Evolutionary conservation across 2,113 vertebrate species (phyloP), one percentile per base, ranked within the genome.

Genomic region (Hippocampus zosterae): DNA sequence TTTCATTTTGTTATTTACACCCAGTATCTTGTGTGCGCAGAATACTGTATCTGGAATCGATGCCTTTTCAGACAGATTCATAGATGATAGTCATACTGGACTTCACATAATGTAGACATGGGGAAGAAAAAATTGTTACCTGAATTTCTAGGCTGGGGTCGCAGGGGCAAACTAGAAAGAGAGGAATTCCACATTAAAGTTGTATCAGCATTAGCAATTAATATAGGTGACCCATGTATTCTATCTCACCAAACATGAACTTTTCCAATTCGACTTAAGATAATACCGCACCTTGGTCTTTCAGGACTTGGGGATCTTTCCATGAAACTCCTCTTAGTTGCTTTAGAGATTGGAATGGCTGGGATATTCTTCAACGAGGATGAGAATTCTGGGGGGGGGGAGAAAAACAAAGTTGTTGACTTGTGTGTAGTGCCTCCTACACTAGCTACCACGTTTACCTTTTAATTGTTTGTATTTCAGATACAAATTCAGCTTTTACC

Each of bases 241-340:
- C 12, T 56, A 25, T 23, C 5, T 13, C 9, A 29, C 15, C 33
- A 59, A 29, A 59, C 10, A 57, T n/a, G 8, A 9, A 2, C 16
- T 60, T 33, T 33, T 19, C 13, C 25, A 60, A 33, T 60, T 60
- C 16, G 1, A 37, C 33, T 37, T 1, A 60, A 15, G 3, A 60
- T 18, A 25, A 33, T 60, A 60, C 15, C 8, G 15, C 16, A 92
- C 92, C 90, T 92, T 62, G 88, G 89, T 81, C 85, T 85, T 73
- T 93, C 88, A 48, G 92, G 88, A 83, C 90, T 92, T 41, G 91
- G 88, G 16, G 92, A 88, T 81, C 85, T 83, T 76, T 95, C 94
- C 79, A 87, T 68, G 56, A 94, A 90, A 69, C 91, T 94, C 82
- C 90, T 93, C 83, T 92, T 94, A 55, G 94, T 94, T 59, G 88